Conservation (phyloP, 1,140 invertebrate genomes). For the Bathynomus jamesi region DNA sequence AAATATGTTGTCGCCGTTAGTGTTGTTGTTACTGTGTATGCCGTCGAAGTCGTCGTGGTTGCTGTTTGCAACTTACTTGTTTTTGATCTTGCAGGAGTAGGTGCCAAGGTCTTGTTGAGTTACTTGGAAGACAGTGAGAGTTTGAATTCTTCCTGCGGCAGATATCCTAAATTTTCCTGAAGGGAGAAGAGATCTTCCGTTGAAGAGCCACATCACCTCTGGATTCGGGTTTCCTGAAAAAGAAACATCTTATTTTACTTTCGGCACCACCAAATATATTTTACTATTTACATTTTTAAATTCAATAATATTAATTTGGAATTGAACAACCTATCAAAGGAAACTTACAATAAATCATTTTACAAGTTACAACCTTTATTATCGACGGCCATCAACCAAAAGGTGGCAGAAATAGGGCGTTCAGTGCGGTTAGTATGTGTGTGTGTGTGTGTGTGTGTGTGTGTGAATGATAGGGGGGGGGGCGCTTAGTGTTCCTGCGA, state of each 20-base stretch:
- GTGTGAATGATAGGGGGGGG: too few species aligned
- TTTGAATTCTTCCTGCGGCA: constrained; percentile 29
- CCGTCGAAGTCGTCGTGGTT: too few species aligned
- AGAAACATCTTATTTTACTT: background rate
- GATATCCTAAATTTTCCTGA: constrained; percentile 37
- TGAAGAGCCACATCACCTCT: constrained; percentile 64
- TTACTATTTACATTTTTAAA: background rate
- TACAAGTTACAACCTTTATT: too few species aligned
- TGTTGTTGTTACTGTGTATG: too few species aligned
- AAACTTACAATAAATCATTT: too few species aligned
- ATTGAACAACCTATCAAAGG: background rate
- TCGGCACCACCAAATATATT: background rate
- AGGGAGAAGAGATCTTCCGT: constrained; percentile 44
- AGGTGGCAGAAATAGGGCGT: too few species aligned
- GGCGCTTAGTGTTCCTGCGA: too few species aligned
- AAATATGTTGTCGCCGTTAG: too few species aligned
- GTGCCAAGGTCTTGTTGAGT: constrained; percentile 46
- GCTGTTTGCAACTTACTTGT: constrained; percentile 45
- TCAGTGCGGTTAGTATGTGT: too few species aligned
- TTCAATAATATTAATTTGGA: constrained; percentile 6
- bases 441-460: too few species aligned
- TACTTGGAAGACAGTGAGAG: constrained; percentile 46
- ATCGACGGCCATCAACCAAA: too few species aligned
- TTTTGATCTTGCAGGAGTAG: constrained; percentile 49
- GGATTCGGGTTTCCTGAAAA: constrained; percentile 46